Conservation (phyloP, 2,888 invertebrate species). For the Drosophila picticornis region DNA sequence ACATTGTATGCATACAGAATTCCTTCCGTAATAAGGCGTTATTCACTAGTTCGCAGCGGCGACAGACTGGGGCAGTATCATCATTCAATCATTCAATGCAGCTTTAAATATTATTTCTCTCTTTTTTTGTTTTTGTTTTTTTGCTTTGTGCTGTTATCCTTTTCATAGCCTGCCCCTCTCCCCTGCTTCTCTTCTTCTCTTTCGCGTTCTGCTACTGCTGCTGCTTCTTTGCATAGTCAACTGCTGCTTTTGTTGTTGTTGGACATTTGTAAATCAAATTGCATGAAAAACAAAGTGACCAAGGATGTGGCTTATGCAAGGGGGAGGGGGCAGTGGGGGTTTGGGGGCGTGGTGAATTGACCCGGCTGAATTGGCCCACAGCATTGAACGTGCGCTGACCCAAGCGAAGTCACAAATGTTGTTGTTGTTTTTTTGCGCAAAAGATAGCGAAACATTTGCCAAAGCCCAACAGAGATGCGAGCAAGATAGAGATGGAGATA, state of each 20-base stretch:
- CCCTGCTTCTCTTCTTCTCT: background rate
- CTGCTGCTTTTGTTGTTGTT: constrained; percentile 26
- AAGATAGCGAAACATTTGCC: constrained; percentile 44
- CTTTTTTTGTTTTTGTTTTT: background rate
- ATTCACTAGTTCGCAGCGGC: background rate
- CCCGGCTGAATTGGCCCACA: constrained; percentile 20
- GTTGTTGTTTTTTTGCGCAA: constrained; percentile 22
- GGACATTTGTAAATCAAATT: constrained; percentile 68
- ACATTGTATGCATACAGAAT: background rate
- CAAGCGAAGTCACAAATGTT: constrained; percentile 37
- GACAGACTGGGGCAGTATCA: constrained; percentile 20
- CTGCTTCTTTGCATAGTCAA: constrained; percentile 21
- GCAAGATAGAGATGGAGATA: constrained; percentile 49
- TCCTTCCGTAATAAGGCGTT: background rate
- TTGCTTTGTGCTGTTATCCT: background rate
- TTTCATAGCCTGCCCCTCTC: background rate
- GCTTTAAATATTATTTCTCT: background rate
- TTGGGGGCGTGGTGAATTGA: constrained; percentile 1
- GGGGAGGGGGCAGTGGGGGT: background rate
- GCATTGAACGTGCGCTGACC: constrained; percentile 50
- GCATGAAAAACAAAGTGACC: constrained; percentile 63
- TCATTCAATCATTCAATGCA: constrained; percentile 45
- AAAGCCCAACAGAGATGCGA: constrained; percentile 42
- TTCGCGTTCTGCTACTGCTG: constrained; percentile 27
- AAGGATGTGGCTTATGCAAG: background rate